Conservation (phyloP, 2,113 vertebrate species). For the Notarius lentiginosus region DNA sequence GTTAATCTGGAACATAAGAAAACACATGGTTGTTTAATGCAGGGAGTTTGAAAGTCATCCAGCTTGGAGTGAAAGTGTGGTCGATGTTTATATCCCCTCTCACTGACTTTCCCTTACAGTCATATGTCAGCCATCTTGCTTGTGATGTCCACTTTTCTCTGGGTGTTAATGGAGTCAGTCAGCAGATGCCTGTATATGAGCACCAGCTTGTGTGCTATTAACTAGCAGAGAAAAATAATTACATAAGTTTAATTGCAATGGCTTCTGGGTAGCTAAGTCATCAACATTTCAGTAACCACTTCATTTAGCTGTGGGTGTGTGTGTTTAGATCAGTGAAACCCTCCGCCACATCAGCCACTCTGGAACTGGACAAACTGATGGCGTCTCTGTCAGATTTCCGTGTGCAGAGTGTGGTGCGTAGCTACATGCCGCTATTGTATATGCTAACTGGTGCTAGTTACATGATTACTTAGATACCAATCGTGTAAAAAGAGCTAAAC, state of each 20-base stretch:
- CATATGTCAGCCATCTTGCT: neutral
- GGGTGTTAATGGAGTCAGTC: neutral
- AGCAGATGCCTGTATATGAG: neutral
- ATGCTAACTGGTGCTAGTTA: neutral
- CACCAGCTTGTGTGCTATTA: no score
- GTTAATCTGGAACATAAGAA: neutral
- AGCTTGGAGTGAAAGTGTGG: neutral
- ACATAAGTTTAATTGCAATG: neutral
- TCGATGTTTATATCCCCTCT: neutral
- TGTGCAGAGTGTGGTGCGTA: constrained; percentile 84
- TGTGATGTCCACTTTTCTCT: neutral
- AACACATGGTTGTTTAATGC: neutral
- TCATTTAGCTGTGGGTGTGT: neutral
- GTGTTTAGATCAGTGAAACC: constrained; percentile 71
- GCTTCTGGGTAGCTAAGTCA: neutral
- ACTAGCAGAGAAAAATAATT: neutral
- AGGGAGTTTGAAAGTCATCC: neutral
- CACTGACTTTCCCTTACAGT: neutral
- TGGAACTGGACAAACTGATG: constrained; percentile 90
- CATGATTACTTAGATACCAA: neutral
- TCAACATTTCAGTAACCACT: neutral
- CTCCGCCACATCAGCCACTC: constrained; percentile 86
- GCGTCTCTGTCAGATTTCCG: constrained; percentile 90
- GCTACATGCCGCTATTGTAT: neutral
- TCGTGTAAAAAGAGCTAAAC: neutral